These are phyloP conservation scores for Panonychus citri DNA, from an alignment of 1,140 invertebrate genomes.

Conservation along the genomic window DNA sequence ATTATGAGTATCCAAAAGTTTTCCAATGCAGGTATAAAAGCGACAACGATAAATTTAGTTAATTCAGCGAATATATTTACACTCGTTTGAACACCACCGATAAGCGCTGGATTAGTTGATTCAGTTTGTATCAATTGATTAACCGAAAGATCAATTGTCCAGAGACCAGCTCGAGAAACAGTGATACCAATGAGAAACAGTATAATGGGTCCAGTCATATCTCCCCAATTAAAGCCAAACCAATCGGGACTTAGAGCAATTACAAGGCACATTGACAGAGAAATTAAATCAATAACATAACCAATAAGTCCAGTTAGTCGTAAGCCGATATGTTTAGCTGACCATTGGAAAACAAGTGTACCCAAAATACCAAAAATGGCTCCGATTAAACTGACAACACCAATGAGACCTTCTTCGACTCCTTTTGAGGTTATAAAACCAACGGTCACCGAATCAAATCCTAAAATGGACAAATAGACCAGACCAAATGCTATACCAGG, in stretches of 20 bases:
- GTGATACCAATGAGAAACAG: background rate
- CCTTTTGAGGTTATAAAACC: background rate
- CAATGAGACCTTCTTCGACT: background rate
- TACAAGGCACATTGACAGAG: background rate
- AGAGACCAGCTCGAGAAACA: constrained; percentile 23
- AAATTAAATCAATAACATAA: background rate
- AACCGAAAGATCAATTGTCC: constrained; percentile 32
- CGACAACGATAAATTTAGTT: background rate
- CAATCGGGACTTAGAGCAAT: background rate
- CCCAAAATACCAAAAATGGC: background rate
- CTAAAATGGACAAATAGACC: background rate
- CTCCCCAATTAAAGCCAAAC: background rate
- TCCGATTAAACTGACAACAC: background rate
- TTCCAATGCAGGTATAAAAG: background rate
- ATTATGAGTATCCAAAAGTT: background rate
- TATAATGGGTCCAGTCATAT: background rate
- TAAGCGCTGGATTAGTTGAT: background rate
- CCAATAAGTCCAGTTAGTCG: background rate
- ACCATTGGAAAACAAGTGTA: background rate
- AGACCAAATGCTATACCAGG: background rate
- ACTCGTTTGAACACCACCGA: background rate
- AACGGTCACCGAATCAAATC: background rate
- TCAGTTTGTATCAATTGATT: constrained; percentile 31
- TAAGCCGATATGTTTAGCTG: background rate
- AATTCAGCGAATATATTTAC: constrained; percentile 1